A percentile compares a stretch with the other conserved stretches of the same genome.
Conservation (phyloP, 2,888 invertebrate genomes). For the Timema cristinae region DNA sequence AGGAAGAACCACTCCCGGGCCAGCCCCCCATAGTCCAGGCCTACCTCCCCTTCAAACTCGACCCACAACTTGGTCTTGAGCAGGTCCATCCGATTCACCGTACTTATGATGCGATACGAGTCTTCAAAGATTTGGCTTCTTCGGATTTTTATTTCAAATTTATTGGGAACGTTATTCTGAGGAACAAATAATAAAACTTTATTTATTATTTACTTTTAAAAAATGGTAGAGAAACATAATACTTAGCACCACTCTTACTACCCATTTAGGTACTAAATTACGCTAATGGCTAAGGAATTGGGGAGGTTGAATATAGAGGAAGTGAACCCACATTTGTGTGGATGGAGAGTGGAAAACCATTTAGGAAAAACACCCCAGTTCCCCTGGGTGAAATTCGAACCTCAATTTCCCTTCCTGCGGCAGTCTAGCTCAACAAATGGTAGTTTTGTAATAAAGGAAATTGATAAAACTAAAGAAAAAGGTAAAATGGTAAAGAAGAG, state of each 20-base stretch:
- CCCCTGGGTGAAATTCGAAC: too few relatives aligned
- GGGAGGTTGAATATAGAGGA: too few relatives aligned
- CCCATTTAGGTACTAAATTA: too few relatives aligned
- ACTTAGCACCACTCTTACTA: too few relatives aligned
- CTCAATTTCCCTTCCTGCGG: neutral
- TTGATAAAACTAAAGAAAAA: too few relatives aligned
- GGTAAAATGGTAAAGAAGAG: too few relatives aligned
- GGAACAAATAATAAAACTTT: constrained; percentile 39
- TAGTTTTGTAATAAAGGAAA: too few relatives aligned
- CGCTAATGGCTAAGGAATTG: too few relatives aligned
- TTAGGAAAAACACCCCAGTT: too few relatives aligned
- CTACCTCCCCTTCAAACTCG: constrained; percentile 97
- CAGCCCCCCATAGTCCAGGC: constrained; percentile 93
- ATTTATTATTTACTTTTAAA: neutral
- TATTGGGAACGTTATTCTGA: constrained; percentile 93
- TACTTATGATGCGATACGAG: constrained; percentile 92
- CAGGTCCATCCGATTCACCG: constrained; percentile 83
- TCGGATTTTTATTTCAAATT: constrained; percentile 93
- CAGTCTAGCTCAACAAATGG: neutral
- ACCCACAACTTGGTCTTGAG: constrained; percentile 98
- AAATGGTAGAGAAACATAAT: too few relatives aligned
- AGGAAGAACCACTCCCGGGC: constrained; percentile 99
- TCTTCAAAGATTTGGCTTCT: constrained; percentile 93
- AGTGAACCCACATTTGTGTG: too few relatives aligned
- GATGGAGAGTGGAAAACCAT: too few relatives aligned